Conservation (phyloP, 2,113 vertebrate species). For the Xyrauchen texanus region DNA sequence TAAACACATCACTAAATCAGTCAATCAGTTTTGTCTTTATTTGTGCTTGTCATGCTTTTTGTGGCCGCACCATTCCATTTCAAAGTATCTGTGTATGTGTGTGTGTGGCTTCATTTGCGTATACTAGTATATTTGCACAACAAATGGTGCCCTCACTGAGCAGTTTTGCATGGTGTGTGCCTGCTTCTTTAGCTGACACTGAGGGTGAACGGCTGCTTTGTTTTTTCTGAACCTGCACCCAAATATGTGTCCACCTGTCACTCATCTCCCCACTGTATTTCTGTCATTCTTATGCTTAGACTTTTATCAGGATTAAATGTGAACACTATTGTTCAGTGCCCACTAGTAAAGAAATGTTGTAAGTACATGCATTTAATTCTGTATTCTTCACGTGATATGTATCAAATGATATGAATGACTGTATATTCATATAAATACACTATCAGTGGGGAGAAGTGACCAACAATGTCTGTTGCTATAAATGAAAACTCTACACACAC, state of each 20-base stretch:
- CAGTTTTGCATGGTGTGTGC: slow-evolving; percentile 73
- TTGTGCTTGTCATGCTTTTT: slow-evolving; percentile 15
- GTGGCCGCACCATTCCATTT: slow-evolving; percentile 22
- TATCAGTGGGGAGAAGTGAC: too few species aligned
- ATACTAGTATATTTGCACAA: slow-evolving; percentile 73
- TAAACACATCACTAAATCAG: slow-evolving; percentile 8
- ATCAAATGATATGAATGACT: too few species aligned
- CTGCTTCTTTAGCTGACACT: slow-evolving; percentile 50
- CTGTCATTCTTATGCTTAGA: background rate
- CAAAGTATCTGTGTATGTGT: slow-evolving; percentile 43
- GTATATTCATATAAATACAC: too few species aligned
- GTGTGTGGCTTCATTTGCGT: slow-evolving; percentile 43
- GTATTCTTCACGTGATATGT: too few species aligned
- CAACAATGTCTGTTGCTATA: too few species aligned
- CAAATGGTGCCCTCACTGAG: slow-evolving; percentile 72
- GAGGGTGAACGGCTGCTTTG: slow-evolving; percentile 41
- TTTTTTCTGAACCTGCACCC: slow-evolving; percentile 38
- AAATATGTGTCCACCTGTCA: slow-evolving; percentile 40
- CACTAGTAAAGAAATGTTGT: too few species aligned
- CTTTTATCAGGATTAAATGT: background rate
- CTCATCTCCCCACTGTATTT: slow-evolving; percentile 25
- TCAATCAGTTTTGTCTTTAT: slow-evolving; percentile 14
- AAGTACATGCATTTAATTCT: too few species aligned
- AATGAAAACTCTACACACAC: too few species aligned
- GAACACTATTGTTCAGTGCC: background rate